phyloP scores from a whole-genome alignment of 1,140 invertebrate genomes.

The Euborellia annulipes region DNA sequence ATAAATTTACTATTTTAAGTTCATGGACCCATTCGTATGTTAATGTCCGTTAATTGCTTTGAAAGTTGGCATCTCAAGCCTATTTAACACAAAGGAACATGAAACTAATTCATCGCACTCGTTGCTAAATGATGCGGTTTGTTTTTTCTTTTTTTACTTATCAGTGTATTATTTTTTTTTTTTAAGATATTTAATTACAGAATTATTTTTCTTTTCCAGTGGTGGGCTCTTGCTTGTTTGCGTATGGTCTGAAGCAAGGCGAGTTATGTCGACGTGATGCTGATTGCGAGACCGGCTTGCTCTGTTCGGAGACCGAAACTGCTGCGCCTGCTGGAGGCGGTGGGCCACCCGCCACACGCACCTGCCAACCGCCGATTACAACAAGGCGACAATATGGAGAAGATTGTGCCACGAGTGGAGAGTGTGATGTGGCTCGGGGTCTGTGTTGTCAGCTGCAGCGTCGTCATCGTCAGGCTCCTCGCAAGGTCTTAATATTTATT shows the following conservation, averaged over 20 bases:
- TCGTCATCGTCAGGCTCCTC: conserved; percentile 62
- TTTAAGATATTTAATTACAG: too few relatives aligned
- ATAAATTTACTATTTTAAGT: too few relatives aligned
- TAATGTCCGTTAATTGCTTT: too few relatives aligned
- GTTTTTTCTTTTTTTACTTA: too few relatives aligned
- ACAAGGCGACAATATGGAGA: conserved; percentile 71
- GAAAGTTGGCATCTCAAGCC: too few relatives aligned
- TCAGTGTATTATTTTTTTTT: too few relatives aligned
- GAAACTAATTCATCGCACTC: too few relatives aligned
- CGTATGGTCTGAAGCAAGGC: conserved; percentile 53
- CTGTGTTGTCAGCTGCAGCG: conserved; percentile 77
- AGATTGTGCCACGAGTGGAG: conserved; percentile 63
- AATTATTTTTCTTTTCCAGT: too few relatives aligned
- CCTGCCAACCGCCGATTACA: conserved; percentile 57
- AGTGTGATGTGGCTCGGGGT: conserved; percentile 70
- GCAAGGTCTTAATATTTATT: conserved; percentile 42
- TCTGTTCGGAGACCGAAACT: conserved; percentile 41
- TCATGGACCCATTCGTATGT: too few relatives aligned
- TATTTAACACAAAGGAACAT: too few relatives aligned
- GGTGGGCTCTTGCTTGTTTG: conserved; percentile 51
- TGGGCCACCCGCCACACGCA: conserved; percentile 25
- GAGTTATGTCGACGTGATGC: conserved; percentile 53
- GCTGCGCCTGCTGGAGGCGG: conserved; percentile 23
- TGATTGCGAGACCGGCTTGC: conserved; percentile 56
- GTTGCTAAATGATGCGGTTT: too few relatives aligned